A percentile compares a stretch with the other conserved stretches of the same genome.
Evolutionary conservation across 1,140 invertebrate species (phyloP).

Genomic region (Drosophila sp.): DNA sequence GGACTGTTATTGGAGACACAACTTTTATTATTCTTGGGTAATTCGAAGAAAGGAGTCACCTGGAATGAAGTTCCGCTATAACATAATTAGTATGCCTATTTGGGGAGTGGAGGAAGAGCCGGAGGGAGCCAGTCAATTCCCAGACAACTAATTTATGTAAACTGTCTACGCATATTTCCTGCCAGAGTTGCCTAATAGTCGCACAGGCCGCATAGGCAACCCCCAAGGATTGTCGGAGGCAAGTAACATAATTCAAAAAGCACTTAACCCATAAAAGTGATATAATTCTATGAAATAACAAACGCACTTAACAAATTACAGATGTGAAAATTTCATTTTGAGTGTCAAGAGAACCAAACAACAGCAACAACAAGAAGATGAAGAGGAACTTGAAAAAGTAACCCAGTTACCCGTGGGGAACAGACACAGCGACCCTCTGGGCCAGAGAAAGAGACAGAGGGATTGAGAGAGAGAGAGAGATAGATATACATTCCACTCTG

Average conservation of each 20-base stretch:
- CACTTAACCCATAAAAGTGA: constrained; percentile 84
- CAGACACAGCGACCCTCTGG: constrained; percentile 35
- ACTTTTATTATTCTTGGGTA: no score
- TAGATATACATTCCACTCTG: constrained; percentile 47
- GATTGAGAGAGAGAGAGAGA: no score
- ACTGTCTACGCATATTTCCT: constrained; percentile 52
- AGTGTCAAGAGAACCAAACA: constrained; percentile 37
- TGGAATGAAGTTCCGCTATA: not conserved
- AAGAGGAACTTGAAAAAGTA: constrained; percentile 10
- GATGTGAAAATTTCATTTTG: constrained; percentile 84
- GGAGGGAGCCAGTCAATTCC: constrained; percentile 47
- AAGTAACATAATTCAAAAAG: constrained; percentile 76
- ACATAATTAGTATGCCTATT: not conserved
- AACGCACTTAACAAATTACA: constrained; percentile 85
- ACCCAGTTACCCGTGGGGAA: constrained; percentile 34
- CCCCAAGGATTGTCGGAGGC: constrained; percentile 46
- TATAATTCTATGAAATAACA: constrained; percentile 83
- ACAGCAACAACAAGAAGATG: constrained; percentile 4
- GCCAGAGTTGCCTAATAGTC: constrained; percentile 32
- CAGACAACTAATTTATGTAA: constrained; percentile 74
- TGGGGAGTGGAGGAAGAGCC: not conserved
- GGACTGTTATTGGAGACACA: no score
- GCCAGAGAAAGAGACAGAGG: no score
- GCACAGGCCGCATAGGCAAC: constrained; percentile 26
- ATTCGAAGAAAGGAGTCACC: not conserved